Base-by-base conservation (phyloP, 2,797 vertebrate genomes). In the Catostomus latipinnis region DNA sequence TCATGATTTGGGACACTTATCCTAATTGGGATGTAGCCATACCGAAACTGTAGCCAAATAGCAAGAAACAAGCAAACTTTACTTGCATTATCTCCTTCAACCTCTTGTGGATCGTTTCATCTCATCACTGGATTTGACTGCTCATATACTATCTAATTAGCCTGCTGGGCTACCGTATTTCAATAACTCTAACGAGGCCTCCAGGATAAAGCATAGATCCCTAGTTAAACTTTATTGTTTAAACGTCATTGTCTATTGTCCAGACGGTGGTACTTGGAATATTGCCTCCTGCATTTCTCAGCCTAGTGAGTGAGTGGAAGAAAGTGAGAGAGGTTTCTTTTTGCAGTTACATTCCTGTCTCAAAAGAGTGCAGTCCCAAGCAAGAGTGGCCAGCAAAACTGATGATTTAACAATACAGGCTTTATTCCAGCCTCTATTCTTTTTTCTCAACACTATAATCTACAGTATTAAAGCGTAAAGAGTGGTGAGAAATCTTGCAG, bases 111-210 rank as follows among this genome's bases (percentile, higher is more conserved):
- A 58, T 43, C 9, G 7, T 80, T 71, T 78, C n/a, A 52, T 62
- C 18, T 73, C 61, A 65, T 80, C 61, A 16, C 16, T 58, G 62
- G 52, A 50, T 73, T 58, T 73, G 69, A 80, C 70, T 78, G 22
- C 58, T 78, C 76, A 70, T 78, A 58, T 48, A 68, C 62, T 66
- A 67, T 66, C 66, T 70, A 71, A 78, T 78, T 78, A 78, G 57
- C 68, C 67, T 78, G 48, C 49, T 5, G 50, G 16, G 60, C 6
- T 1, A 0, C 1, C 6, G 0, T 72, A 71, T 71, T 79, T 79
- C 60, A 72, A 72, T 79, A 66, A 72, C 43, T 14, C 16, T 66
- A 79, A 73, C 62, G 46, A 73, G 61, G 70, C 78, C 78, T 73
- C 52, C 53, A 72, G 70, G 61, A 72, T 52, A 80, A 67, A 80